Evolutionary conservation across 1,140 invertebrate species (phyloP).

Genomic region (Olivierus martensii): DNA sequence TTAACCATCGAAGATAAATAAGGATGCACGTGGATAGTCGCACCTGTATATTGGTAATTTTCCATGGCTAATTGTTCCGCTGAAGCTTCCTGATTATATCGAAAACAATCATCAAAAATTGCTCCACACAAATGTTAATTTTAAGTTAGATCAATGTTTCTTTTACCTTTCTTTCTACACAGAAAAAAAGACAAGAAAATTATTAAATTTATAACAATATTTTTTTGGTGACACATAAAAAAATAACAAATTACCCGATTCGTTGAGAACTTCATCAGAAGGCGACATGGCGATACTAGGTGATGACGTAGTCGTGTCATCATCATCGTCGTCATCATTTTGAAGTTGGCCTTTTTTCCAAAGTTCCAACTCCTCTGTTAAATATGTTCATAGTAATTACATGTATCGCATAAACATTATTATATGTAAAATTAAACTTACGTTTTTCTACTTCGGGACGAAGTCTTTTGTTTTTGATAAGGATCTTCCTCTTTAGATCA

Average conservation of each 20-base stretch:
- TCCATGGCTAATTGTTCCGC: constrained; percentile 45
- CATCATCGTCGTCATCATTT: constrained; percentile 65
- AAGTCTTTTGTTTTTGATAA: constrained; percentile 98
- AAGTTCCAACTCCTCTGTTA: constrained; percentile 68
- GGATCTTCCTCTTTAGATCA: constrained; percentile 57
- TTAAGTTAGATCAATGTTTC: not conserved
- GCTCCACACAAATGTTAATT: not conserved
- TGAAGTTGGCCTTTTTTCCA: constrained; percentile 82
- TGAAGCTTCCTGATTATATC: constrained; percentile 27
- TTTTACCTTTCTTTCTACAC: constrained; percentile 16
- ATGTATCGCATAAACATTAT: too few species aligned
- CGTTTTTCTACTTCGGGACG: constrained; percentile 93
- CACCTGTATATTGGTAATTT: constrained; percentile 74
- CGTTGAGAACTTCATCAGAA: too few species aligned
- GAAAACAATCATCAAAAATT: not conserved
- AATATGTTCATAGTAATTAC: too few species aligned
- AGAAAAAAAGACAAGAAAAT: not conserved
- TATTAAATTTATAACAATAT: too few species aligned
- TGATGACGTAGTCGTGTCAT: constrained; percentile 24
- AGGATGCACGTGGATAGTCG: constrained; percentile 97
- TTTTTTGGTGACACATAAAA: too few species aligned
- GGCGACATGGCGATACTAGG: too few species aligned
- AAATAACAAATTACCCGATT: too few species aligned
- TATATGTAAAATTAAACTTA: constrained; percentile 21
- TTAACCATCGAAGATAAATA: constrained; percentile 97